Base-by-base conservation (phyloP, 2,113 vertebrate species). In the Caloenas nicobarica region DNA sequence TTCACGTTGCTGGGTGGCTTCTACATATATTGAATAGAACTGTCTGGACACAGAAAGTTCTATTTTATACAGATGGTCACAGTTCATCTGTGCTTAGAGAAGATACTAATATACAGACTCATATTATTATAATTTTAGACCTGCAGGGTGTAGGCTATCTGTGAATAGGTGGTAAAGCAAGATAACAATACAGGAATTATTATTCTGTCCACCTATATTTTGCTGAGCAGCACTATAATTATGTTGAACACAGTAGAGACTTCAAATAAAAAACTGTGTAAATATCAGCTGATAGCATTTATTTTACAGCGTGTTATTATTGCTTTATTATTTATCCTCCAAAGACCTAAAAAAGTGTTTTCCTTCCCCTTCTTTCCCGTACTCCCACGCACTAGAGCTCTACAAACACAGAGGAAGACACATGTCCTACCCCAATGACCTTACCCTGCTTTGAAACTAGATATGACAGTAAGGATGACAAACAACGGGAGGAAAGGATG, bases 381-480 rank as follows among this genome's bases (percentile, higher is more conserved):
- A 77, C 74, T 88, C 44, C 57, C 77, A 96, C 2, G 0, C n/a
- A 31, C 73, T 48, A 48, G 62, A 53, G 57, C 25, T 81, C 65
- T 92, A 22, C 83, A 84, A 74, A 84, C 85, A 78, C 40, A 72
- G 57, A 81, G 86, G 69, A 86, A 86, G 69, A 77, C 76, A 89
- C 36, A 2, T 83, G 80, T 83, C 48, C 73, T 85, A 34, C 80
- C 48, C 53, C 31, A 28, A 29, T 66, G 77, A 95, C 88, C 92
- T 86, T 84, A 96, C 57, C 81, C 81, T 91, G 78, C 81, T 91
- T 94, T 79, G 93, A 95, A 96, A 95, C 80, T 51, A 94, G 88
- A 91, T 88, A 92, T 69, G 91, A 94, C 51, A 69, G 83, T 91
- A 88, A 91, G 69, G 74, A 93, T 94, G 96, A 96, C 86, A 95